A percentile compares a stretch with the other conserved stretches of the same genome.
phyloP scores from a whole-genome alignment of 2,797 vertebrate species.

The Limnodromus scolopaceus region DNA sequence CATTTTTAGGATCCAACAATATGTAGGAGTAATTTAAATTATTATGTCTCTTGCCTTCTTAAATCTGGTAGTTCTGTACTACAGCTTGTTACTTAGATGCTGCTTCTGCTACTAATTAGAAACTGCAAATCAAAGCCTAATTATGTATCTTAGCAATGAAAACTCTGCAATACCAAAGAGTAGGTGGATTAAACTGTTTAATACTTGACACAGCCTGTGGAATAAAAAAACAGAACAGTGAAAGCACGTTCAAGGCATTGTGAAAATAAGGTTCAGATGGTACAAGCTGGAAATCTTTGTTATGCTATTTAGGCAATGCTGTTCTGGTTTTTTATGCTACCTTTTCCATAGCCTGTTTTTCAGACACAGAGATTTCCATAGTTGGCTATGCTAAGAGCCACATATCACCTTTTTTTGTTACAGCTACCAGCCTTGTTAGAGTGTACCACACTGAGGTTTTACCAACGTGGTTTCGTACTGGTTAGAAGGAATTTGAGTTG shows the following conservation, averaged over 20 bases:
- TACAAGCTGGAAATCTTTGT: neutral
- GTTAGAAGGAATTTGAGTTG: neutral
- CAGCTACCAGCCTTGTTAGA: neutral
- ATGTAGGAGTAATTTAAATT: slow-evolving; percentile 1
- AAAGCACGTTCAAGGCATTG: neutral
- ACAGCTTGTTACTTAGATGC: slow-evolving; percentile 24
- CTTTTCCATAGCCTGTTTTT: neutral
- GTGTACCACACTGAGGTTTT: neutral
- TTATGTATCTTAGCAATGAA: slow-evolving; percentile 18
- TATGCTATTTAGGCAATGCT: neutral
- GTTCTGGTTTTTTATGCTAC: neutral
- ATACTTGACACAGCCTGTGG: neutral
- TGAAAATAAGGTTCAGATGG: neutral
- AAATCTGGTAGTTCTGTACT: slow-evolving; percentile 27
- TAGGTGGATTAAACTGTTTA: slow-evolving; percentile 30
- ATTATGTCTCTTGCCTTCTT: neutral
- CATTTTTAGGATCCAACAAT: neutral
- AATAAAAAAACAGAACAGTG: slow-evolving; percentile 26
- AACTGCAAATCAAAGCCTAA: slow-evolving; percentile 43
- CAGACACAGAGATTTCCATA: neutral
- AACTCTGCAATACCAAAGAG: slow-evolving; percentile 2
- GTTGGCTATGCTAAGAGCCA: neutral
- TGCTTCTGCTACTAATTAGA: slow-evolving; percentile 58
- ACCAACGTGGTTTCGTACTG: neutral
- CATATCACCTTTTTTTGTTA: neutral